These are phyloP conservation scores for Petrocephalus zakoni DNA, from an alignment of 2,113 vertebrate genomes.

Conservation along the genomic window DNA sequence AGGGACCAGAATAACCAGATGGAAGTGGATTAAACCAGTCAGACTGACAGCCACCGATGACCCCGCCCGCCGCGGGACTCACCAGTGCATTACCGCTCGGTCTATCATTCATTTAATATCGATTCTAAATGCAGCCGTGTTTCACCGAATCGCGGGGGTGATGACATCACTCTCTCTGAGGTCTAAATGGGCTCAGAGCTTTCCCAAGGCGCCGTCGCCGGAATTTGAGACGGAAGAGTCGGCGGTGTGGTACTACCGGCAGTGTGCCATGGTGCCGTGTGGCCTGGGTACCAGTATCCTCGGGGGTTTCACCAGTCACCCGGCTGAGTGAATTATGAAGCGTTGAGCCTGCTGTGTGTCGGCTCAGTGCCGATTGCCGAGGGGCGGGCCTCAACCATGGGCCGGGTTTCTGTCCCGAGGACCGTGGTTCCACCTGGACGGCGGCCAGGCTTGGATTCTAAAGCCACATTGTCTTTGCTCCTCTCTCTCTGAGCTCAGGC, in stretches of 20 bases:
- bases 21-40: background rate
- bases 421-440: background rate
- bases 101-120: background rate
- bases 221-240: background rate
- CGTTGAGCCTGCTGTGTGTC: background rate
- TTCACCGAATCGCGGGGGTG: background rate
- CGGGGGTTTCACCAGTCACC: background rate
- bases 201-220: background rate
- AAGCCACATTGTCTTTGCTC: constrained; percentile 20
- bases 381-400: background rate
- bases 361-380: background rate
- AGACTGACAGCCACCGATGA: background rate
- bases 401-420: background rate
- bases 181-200: background rate
- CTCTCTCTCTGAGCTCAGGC: constrained; percentile 12
- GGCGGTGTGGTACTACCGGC: background rate
- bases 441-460: background rate
- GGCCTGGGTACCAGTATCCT: background rate
- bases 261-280: background rate
- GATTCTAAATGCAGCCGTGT: background rate
- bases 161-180: background rate
- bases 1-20: background rate
- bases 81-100: background rate
- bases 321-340: background rate
- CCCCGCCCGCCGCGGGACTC: background rate